Base-by-base conservation (phyloP, 2,888 invertebrate species). In the Coelogynopora nodosa region DNA sequence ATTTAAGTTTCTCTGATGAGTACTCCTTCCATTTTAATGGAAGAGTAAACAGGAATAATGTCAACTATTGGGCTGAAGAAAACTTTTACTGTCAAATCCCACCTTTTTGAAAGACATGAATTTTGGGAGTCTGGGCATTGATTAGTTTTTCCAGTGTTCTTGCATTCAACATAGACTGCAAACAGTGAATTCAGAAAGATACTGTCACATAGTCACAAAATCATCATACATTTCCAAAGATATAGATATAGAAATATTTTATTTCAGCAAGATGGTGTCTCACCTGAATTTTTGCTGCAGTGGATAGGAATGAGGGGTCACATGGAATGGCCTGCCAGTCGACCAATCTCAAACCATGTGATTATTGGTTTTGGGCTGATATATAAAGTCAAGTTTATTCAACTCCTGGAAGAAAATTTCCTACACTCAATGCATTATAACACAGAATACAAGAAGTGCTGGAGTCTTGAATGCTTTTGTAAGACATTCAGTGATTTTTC, bases 1-100 rank as follows among this genome's bases (percentile, higher is more conserved):
- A 74, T n/a, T 74, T 74, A 74, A 74, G 74, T 74, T 49, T 74
- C 74, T 74, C 23, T 26, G 74, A 74, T 74, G 74, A 74, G 2
- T 74, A 26, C 74, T 74, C 74, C 74, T 74, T 74, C 27, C 74
- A 74, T 74, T 26, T 23, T 74, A 74, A 74, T 13, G 74, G 23
- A 10, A 74, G 74, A 74, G 74, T 74, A 74, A 23, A 74, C 74
- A 74, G 23, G 74, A 10, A 74, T 23, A 74, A 74, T 74, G 74
- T 74, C 27, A 10, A 74, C 27, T n/a, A 74, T 74, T 74, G 74
- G 74, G 74, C 74, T 74, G 74, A 23, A 23, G 74, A 74, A 74
- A 74, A 74, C 74, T 2, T 5, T 74, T 26, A 74, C 74, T 26
- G 23, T 74, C 74, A 26, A 74, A 74, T 74, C 74, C 5, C 74